Percentiles rank a stretch among this genome's conserved stretches.
These are phyloP conservation scores for Eriocheir sinensis DNA, from an alignment of 1,140 invertebrate genomes.

Conservation along the genomic window DNA sequence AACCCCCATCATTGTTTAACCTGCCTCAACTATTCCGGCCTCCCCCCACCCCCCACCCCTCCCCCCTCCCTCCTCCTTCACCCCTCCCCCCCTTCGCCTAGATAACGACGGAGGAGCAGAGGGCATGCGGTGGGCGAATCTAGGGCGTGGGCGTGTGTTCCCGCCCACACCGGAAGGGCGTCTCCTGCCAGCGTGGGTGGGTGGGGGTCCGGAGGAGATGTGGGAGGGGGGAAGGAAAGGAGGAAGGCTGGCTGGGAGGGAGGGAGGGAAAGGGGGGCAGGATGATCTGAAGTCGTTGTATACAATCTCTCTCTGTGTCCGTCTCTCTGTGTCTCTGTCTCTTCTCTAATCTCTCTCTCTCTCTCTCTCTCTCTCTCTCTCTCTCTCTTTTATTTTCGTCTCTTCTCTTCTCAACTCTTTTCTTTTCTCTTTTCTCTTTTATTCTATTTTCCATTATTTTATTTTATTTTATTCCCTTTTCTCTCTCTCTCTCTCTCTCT, in stretches of 20 bases:
- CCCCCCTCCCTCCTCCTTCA: not conserved
- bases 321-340: slow-evolving; percentile 45
- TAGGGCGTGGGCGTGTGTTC: slow-evolving; percentile 70
- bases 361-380: slow-evolving; percentile 53
- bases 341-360: slow-evolving; percentile 48
- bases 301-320: not conserved
- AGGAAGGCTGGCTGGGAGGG: not conserved
- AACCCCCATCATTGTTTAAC: not conserved
- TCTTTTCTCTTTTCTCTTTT: too few relatives aligned
- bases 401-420: not conserved
- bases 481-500: not conserved
- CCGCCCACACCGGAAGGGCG: slow-evolving; percentile 67
- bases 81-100: not conserved
- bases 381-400: not conserved
- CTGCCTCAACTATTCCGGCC: not conserved
- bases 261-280: not conserved
- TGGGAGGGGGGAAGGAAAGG: not conserved
- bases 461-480: not conserved
- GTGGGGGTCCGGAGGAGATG: not conserved
- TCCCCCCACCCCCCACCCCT: not conserved
- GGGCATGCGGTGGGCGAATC: slow-evolving; percentile 56
- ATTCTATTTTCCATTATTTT: not conserved
- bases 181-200: slow-evolving; percentile 5
- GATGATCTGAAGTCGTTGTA: not conserved
- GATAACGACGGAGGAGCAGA: slow-evolving; percentile 39